phyloP scores from a whole-genome alignment of 1,140 invertebrate species.

The Lycorma delicatula region DNA sequence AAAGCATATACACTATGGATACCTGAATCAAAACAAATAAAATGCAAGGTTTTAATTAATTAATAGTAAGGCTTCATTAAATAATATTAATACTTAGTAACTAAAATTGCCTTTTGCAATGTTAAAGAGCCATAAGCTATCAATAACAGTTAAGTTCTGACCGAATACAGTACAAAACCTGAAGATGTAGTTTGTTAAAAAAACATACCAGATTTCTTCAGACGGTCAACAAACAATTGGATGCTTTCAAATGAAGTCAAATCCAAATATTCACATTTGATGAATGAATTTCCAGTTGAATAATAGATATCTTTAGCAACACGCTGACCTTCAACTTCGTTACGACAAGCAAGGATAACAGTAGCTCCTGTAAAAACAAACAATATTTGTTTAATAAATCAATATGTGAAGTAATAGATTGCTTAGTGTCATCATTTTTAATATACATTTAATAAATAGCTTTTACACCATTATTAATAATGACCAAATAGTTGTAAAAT shows the following conservation, averaged over 20 bases:
- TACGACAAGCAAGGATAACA: slow-evolving; percentile 13
- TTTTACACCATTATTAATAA: neutral
- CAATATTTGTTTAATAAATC: neutral
- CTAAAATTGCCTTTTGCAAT: neutral
- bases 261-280: slow-evolving; percentile 9
- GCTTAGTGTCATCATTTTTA: neutral
- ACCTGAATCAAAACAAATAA: slow-evolving; percentile 14
- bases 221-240: slow-evolving; percentile 11
- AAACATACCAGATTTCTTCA: slow-evolving; percentile 2
- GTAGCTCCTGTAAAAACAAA: slow-evolving; percentile 9
- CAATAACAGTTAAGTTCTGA: too few relatives aligned
- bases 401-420: neutral
- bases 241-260: slow-evolving; percentile 10
- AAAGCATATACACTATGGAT: slow-evolving; percentile 36
- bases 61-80: neutral
- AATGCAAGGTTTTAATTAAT: neutral
- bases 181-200: too few relatives aligned
- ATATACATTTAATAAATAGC: neutral
- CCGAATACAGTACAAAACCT: too few relatives aligned
- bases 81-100: neutral
- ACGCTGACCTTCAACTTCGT: neutral
- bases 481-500: neutral
- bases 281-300: neutral
- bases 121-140: neutral
- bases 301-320: slow-evolving; percentile 4